Conservation (phyloP, 2,113 vertebrate species). For the Hippocampus barbouri region DNA sequence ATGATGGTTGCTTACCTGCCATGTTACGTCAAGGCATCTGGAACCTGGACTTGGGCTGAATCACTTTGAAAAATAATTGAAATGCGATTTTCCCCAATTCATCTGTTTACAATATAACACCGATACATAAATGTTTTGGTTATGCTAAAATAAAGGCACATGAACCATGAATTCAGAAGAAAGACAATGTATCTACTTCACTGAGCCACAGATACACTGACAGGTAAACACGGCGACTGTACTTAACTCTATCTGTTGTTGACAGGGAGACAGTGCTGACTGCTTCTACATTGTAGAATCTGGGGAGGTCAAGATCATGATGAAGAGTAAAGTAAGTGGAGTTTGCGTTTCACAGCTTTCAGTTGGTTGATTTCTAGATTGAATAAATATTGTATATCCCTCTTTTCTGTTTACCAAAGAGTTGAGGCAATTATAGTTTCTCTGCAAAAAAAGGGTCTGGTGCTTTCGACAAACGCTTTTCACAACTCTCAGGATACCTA, state of each 20-base stretch:
- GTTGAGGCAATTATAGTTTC: background rate
- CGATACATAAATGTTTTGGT: background rate
- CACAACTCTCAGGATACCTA: background rate
- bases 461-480: background rate
- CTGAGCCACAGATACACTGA: too few species aligned
- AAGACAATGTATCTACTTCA: too few species aligned
- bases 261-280: slow-evolving; percentile 90
- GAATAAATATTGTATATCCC: background rate
- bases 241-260: slow-evolving; percentile 12
- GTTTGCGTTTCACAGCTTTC: background rate
- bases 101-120: too few species aligned
- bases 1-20: background rate
- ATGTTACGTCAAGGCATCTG: background rate
- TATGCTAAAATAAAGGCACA: background rate
- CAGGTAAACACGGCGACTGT: too few species aligned
- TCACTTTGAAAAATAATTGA: too few species aligned
- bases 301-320: slow-evolving; percentile 94
- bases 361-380: background rate
- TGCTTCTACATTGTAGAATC: slow-evolving; percentile 94
- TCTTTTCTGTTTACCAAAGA: background rate
- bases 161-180: background rate
- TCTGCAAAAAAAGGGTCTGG: background rate
- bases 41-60: too few species aligned
- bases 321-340: slow-evolving; percentile 78
- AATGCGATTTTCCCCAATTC: too few species aligned